A percentile compares a stretch with the other conserved stretches of the same genome.
Evolutionary conservation across 2,113 vertebrate species (phyloP).

Genomic region (Melospiza georgiana): DNA sequence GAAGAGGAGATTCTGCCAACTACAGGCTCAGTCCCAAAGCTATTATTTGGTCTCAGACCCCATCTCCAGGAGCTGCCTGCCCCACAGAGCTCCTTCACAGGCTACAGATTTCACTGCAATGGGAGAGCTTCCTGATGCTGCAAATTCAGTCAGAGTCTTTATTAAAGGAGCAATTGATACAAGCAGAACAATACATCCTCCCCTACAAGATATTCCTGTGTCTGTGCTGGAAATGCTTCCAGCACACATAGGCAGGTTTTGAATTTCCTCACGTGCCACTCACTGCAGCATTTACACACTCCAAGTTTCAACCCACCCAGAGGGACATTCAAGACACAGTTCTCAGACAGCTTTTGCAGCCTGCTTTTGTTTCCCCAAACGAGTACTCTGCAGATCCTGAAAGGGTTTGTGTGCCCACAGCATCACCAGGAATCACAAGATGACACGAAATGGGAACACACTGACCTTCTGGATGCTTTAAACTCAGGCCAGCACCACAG

Average conservation of each 20-base stretch:
- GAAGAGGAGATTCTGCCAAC: background rate
- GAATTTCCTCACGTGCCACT: background rate
- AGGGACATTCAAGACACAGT: background rate
- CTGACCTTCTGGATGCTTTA: slow-evolving; percentile 1
- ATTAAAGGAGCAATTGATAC: background rate
- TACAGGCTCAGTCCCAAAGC: background rate
- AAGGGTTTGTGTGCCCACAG: background rate
- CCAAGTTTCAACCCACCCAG: background rate
- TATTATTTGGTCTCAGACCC: background rate
- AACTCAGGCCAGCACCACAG: background rate
- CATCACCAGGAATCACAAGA: background rate
- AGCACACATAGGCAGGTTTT: background rate
- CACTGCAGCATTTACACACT: background rate
- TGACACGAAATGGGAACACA: rapidly evolving
- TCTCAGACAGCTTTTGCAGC: background rate
- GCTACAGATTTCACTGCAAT: background rate
- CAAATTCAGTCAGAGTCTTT: background rate
- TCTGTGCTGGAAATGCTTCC: background rate
- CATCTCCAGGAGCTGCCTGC: background rate
- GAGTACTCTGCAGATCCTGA: background rate
- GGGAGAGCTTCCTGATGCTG: background rate
- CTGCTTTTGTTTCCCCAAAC: background rate
- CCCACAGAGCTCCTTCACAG: background rate
- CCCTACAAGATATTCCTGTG: background rate
- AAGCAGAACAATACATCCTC: background rate